Evolutionary conservation across 2,113 vertebrate genomes (phyloP), one percentile per base, ranked within the genome.

Genomic region (Cnemophilus loriae): DNA sequence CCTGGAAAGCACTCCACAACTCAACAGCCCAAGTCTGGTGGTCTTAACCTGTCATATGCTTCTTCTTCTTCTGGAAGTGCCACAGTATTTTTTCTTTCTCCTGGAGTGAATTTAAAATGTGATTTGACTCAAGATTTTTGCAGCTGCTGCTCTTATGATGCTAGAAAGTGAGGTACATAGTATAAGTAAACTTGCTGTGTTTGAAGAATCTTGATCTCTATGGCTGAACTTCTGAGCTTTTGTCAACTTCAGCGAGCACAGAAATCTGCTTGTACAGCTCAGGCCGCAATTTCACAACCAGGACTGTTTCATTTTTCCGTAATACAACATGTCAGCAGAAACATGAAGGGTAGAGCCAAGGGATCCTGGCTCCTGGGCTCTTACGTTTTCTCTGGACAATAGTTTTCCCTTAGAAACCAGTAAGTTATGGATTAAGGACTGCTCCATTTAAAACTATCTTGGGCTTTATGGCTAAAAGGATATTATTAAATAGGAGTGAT

Each of bases 301-400:
- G 76, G 53, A 46, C 69, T 84, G 71, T 86, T 92, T 96, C 60
- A 1, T 94, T 95, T 97, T 93, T 94, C 94, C 57, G 13, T 97
- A 89, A 94, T 93, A 65, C 53, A 64, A 24, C n/a, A 57, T 84
- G 90, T 96, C 93, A 89, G 80, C 84, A 89, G 92, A 90, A 90
- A 86, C 69, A 53, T 18, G 86, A 92, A 60, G 80, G 33, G 53
- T n/a, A 86, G 68, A 95, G 93, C 75, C 88, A 93, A 81, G 79
- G n/a, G 60, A 92, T 93, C n/a, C 83, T 92, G n/a, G 63, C 88
- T 96, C 90, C 49, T 21, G 33, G 85, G 79, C 67, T 93, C 53
- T 42, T 84, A 67, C 0, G 0, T 82, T 90, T 92, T 88, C 80
- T 71, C 88, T 61, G 76, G 80, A 95, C 88, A 94, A 75, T 68